These are phyloP conservation scores for Melanotaenia nigrans DNA, from an alignment of 2,797 vertebrate genomes.

Conservation along the genomic window DNA sequence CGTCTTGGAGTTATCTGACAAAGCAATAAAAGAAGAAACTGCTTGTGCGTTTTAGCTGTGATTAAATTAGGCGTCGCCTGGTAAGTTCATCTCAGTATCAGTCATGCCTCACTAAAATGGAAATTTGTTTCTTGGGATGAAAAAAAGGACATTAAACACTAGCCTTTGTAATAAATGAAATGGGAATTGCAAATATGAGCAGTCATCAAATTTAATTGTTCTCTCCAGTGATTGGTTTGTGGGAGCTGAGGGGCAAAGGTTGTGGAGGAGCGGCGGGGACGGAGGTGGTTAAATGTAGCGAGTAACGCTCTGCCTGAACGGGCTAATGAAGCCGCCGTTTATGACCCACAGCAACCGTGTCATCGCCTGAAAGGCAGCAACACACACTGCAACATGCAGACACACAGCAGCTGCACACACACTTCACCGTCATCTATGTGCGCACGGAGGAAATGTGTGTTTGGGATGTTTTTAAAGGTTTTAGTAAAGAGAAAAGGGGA, in stretches of 20 bases:
- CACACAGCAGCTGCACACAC: constrained; percentile 5
- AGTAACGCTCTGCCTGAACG: constrained; percentile 85
- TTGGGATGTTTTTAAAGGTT: not conserved
- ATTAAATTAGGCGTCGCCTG: constrained; percentile 89
- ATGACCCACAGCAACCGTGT: constrained; percentile 86
- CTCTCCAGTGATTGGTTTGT: constrained; percentile 86
- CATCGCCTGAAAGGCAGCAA: constrained; percentile 84
- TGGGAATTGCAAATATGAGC: constrained; percentile 88
- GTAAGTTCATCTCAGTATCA: constrained; percentile 86
- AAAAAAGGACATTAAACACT: constrained; percentile 84
- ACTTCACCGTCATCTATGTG: not conserved
- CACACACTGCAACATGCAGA: constrained; percentile 38
- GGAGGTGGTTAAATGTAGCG: constrained; percentile 90
- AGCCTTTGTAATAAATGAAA: constrained; percentile 89
- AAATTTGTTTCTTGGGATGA: constrained; percentile 78
- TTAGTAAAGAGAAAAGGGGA: not conserved
- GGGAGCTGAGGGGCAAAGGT: constrained; percentile 79
- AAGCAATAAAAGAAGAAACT: constrained; percentile 54
- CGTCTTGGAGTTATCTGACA: constrained; percentile 70
- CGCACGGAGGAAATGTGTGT: not conserved
- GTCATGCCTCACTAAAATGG: constrained; percentile 87
- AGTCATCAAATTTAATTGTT: constrained; percentile 92
- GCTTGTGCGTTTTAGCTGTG: constrained; percentile 83
- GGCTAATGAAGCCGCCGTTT: constrained; percentile 92
- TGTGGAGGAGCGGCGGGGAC: constrained; percentile 71